A percentile compares a stretch with the other conserved stretches of the same genome.
These are phyloP conservation scores for Dryomyza anilis DNA, from an alignment of 2,888 invertebrate species.

Conservation along the genomic window DNA sequence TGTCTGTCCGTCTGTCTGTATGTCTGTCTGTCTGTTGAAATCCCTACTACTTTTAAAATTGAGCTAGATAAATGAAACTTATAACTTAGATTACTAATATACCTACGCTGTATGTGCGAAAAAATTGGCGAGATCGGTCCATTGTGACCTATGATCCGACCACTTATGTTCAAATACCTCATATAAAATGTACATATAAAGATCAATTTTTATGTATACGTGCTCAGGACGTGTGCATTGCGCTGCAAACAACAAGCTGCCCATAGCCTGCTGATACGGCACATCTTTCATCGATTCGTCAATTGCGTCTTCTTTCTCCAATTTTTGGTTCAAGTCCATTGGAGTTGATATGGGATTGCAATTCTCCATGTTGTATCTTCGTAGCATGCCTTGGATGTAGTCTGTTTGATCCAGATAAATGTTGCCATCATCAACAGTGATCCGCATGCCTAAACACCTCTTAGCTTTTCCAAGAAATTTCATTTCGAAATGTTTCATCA, in stretches of 20 bases:
- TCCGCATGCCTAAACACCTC: conserved; percentile 23
- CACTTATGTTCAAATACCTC: too few relatives aligned
- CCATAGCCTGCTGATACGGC: conserved; percentile 30
- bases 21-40: too few relatives aligned
- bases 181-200: too few relatives aligned
- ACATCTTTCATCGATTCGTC: conserved; percentile 1
- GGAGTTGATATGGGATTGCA: conserved; percentile 30
- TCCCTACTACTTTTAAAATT: too few relatives aligned
- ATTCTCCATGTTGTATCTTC: conserved; percentile 19
- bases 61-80: too few relatives aligned
- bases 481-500: conserved; percentile 26
- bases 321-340: conserved; percentile 27
- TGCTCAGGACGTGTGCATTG: conserved; percentile 31
- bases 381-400: conserved; percentile 19
- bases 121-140: too few relatives aligned
- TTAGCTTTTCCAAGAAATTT: conserved; percentile 29
- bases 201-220: too few relatives aligned
- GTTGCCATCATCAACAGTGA: conserved; percentile 9
- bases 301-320: conserved; percentile 17
- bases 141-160: too few relatives aligned
- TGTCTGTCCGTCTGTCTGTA: too few relatives aligned
- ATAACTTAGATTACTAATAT: too few relatives aligned
- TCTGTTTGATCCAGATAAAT: conserved; percentile 24
- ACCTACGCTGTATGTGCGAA: too few relatives aligned
- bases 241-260: conserved; percentile 30